These are phyloP conservation scores for Dendrolimus pini DNA, from an alignment of 2,888 invertebrate species.

Conservation along the genomic window DNA sequence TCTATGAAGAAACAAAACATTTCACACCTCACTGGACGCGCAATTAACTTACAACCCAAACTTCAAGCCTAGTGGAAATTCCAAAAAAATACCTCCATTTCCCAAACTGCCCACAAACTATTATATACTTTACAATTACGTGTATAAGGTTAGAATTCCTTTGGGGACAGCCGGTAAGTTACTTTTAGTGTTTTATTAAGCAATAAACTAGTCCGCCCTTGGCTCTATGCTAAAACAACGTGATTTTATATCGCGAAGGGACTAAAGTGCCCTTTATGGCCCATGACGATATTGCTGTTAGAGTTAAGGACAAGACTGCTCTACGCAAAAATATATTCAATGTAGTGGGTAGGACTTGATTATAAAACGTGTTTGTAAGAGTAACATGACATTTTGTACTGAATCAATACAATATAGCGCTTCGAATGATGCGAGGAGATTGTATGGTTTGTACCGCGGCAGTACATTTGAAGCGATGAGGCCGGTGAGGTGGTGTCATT, in stretches of 20 bases:
- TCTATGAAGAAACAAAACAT: neutral
- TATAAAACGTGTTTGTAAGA: no score
- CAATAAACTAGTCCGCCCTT: conserved; percentile 23
- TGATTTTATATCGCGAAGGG: conserved; percentile 29
- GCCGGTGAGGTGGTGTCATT: no score
- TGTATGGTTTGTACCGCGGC: no score
- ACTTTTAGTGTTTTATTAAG: conserved; percentile 20
- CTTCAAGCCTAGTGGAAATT: neutral
- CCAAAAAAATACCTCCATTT: neutral
- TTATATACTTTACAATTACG: neutral
- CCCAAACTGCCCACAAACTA: neutral
- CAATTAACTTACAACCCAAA: neutral
- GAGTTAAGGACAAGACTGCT: conserved; percentile 16
- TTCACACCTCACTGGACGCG: neutral
- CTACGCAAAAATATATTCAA: no score
- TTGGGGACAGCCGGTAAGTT: conserved; percentile 6
- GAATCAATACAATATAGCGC: no score
- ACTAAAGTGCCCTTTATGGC: conserved; percentile 21
- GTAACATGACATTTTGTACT: no score
- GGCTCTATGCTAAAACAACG: conserved; percentile 18
- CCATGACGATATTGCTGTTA: conserved; percentile 15
- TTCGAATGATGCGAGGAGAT: no score
- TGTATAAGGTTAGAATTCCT: neutral
- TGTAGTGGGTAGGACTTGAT: no score
- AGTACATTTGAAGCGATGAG: no score